phyloP scores from a whole-genome alignment of 2,797 vertebrate genomes.

The Remorina albescens region DNA sequence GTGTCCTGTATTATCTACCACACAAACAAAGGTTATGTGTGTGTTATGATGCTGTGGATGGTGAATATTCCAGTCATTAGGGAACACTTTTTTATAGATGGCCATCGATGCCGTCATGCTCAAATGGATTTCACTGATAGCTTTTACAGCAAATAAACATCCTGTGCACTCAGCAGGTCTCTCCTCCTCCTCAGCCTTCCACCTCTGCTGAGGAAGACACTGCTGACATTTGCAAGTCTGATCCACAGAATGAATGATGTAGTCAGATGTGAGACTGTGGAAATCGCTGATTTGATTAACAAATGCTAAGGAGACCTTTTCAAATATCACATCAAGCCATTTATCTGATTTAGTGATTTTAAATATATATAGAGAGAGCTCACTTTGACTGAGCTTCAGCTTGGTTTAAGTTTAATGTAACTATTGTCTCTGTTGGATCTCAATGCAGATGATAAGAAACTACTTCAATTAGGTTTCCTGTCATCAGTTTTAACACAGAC shows the following conservation, averaged over 20 bases:
- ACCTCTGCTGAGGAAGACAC: conserved; percentile 37
- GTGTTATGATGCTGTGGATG: conserved; percentile 4
- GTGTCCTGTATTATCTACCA: not conserved
- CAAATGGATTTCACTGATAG: conserved; percentile 55
- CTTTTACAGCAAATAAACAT: conserved; percentile 57
- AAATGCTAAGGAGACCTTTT: conserved; percentile 47
- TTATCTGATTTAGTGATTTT: not conserved
- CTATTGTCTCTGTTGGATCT: too few species aligned
- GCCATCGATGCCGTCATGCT: conserved; percentile 56
- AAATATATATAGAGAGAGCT: not conserved
- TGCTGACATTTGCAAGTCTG: conserved; percentile 76
- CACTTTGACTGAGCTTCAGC: not conserved
- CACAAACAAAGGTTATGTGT: conserved; percentile 3
- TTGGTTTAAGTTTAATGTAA: not conserved
- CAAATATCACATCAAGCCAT: conserved; percentile 15
- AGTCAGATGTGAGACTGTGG: conserved; percentile 32
- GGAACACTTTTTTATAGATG: conserved; percentile 47
- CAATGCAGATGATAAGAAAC: too few species aligned
- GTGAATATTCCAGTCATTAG: conserved; percentile 9
- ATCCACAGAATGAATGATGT: conserved; percentile 37
- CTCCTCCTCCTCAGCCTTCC: conserved; percentile 41
- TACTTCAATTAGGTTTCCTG: too few species aligned
- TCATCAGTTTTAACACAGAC: not conserved
- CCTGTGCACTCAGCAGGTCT: conserved; percentile 63
- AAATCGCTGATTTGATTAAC: conserved; percentile 60